Conservation (phyloP, 2,113 vertebrate genomes). For the Chloroceryle aenea region DNA sequence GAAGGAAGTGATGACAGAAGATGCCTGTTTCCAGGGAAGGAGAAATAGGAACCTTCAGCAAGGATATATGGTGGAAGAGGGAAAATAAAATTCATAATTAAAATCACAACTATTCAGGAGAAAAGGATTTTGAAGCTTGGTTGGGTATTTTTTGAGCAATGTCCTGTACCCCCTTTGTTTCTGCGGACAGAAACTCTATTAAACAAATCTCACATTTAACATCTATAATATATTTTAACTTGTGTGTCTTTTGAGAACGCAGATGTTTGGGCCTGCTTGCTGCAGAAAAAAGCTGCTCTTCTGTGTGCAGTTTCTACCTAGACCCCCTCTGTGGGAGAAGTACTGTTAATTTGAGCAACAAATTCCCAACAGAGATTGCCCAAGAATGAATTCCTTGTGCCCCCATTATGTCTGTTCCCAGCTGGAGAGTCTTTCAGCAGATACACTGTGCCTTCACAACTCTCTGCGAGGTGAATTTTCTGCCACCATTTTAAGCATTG, state of each 20-base stretch:
- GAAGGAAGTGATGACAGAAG: background rate
- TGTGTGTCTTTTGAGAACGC: background rate
- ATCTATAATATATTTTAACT: background rate
- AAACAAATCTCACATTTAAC: background rate
- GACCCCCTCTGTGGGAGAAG: background rate
- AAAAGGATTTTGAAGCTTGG: background rate
- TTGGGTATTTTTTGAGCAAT: background rate
- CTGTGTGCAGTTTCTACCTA: background rate
- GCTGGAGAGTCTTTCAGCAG: slow-evolving; percentile 30
- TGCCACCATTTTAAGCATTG: slow-evolving; percentile 32
- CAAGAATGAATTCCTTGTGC: slow-evolving; percentile 45
- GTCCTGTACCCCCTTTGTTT: background rate
- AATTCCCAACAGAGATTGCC: slow-evolving; percentile 19
- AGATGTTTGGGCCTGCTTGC: background rate
- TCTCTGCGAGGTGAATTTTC: slow-evolving; percentile 61
- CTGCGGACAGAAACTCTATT: background rate
- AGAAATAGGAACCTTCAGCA: background rate
- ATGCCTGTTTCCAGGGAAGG: background rate
- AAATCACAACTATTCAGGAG: background rate
- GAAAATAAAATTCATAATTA: background rate
- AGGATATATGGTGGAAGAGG: background rate
- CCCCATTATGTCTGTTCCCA: slow-evolving; percentile 40
- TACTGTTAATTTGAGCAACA: slow-evolving; percentile 14
- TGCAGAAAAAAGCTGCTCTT: background rate
- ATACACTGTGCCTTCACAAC: background rate